These are phyloP conservation scores for Rallus limicola DNA, from an alignment of 2,113 vertebrate species.

Conservation along the genomic window DNA sequence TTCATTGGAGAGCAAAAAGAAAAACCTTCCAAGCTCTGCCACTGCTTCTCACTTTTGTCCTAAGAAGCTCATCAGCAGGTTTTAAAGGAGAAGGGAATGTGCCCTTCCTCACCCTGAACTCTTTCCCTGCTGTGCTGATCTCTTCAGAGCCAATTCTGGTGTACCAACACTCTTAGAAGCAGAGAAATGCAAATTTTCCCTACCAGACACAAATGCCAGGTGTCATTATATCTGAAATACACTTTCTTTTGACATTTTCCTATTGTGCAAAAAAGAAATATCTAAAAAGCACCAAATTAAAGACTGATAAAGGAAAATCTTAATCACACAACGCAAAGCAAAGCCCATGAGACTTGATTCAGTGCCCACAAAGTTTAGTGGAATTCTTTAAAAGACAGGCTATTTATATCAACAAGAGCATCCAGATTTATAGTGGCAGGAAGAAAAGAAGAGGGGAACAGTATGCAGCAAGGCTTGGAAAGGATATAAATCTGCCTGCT, in stretches of 20 bases:
- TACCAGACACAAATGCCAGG: neutral
- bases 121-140: neutral
- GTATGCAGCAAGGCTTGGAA: constrained; percentile 18
- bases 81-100: neutral
- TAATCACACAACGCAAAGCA: neutral
- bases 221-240: neutral
- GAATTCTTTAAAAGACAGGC: neutral
- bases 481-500: constrained; percentile 36
- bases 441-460: constrained; percentile 16
- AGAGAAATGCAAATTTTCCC: neutral
- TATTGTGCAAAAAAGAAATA: neutral
- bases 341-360: neutral
- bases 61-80: neutral
- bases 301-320: neutral
- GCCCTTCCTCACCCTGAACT: neutral
- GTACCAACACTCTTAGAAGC: neutral
- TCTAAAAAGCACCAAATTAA: neutral
- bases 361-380: neutral
- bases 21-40: neutral
- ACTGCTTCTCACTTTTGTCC: neutral
- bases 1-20: neutral
- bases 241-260: neutral
- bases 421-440: constrained; percentile 28
- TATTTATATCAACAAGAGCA: constrained; percentile 24
- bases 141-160: neutral